Conservation (phyloP, 2,797 vertebrate species). For the Macropodus opercularis region DNA sequence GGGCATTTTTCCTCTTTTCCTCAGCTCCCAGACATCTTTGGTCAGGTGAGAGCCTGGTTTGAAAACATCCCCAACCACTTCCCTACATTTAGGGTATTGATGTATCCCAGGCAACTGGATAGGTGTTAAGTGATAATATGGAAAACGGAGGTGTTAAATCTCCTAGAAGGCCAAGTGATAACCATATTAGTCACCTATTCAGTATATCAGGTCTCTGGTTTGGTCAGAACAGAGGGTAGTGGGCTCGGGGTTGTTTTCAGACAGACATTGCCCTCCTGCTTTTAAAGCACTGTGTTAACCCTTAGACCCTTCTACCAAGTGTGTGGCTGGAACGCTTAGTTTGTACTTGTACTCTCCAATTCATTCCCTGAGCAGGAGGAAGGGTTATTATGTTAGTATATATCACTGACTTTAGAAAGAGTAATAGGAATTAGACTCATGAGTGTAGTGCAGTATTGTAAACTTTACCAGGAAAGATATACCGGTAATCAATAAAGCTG, state of each 20-base stretch:
- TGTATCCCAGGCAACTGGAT: slow-evolving; percentile 30
- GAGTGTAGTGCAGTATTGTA: slow-evolving; percentile 10
- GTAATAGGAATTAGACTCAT: slow-evolving; percentile 4
- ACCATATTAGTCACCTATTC: slow-evolving; percentile 35
- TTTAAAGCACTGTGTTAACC: slow-evolving; percentile 44
- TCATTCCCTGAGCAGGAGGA: slow-evolving; percentile 32
- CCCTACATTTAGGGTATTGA: background rate
- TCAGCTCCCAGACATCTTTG: slow-evolving; percentile 78
- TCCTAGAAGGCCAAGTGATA: slow-evolving; percentile 2
- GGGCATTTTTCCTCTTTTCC: slow-evolving; percentile 75
- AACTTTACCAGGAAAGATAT: slow-evolving; percentile 10
- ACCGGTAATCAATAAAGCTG: background rate
- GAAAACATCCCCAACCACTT: slow-evolving; percentile 71
- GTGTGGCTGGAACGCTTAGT: slow-evolving; percentile 54
- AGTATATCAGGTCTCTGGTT: slow-evolving; percentile 34
- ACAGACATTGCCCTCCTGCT: slow-evolving; percentile 59
- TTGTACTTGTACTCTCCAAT: slow-evolving; percentile 24
- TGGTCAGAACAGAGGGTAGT: slow-evolving; percentile 33
- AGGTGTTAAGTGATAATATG: slow-evolving; percentile 29
- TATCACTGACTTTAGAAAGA: slow-evolving; percentile 10
- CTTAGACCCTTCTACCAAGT: slow-evolving; percentile 27
- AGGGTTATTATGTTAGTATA: background rate
- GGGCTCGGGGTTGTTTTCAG: slow-evolving; percentile 73
- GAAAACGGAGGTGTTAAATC: slow-evolving; percentile 2
- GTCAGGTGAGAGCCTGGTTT: slow-evolving; percentile 78